Conservation (phyloP, 2,888 invertebrate genomes). For the Schrankia costaestrigalis region DNA sequence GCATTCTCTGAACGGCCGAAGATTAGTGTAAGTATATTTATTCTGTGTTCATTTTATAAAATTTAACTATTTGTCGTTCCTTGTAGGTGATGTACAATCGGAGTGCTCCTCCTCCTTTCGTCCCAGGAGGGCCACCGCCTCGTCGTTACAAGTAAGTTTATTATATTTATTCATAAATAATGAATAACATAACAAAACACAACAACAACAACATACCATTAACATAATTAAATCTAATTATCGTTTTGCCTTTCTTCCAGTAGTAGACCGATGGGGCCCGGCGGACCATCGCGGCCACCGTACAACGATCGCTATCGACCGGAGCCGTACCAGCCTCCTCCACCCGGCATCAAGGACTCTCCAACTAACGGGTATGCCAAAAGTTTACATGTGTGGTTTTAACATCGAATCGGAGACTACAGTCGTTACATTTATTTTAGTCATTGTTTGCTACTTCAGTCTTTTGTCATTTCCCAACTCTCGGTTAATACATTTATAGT, state of each 20-base stretch:
- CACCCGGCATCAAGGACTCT: conserved; percentile 81
- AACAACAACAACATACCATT: no score
- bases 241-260: no score
- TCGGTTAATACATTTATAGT: conserved; percentile 10
- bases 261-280: conserved; percentile 46
- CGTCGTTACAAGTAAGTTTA: conserved; percentile 48
- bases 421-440: conserved; percentile 13
- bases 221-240: no score
- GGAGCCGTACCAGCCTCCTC: conserved; percentile 78
- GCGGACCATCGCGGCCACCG: conserved; percentile 35
- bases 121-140: conserved; percentile 50
- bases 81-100: conserved; percentile 56
- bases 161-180: neutral
- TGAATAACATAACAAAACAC: neutral
- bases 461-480: conserved; percentile 7
- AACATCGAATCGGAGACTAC: conserved; percentile 30
- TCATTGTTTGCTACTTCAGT: conserved; percentile 14
- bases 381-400: conserved; percentile 15
- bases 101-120: conserved; percentile 53
- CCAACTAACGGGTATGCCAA: conserved; percentile 66
- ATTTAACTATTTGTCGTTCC: conserved; percentile 5
- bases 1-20: no score
- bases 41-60: no score
- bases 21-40: no score
- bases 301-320: conserved; percentile 52